Conservation (phyloP, 2,797 vertebrate genomes). For the Phoebastria nigripes region DNA sequence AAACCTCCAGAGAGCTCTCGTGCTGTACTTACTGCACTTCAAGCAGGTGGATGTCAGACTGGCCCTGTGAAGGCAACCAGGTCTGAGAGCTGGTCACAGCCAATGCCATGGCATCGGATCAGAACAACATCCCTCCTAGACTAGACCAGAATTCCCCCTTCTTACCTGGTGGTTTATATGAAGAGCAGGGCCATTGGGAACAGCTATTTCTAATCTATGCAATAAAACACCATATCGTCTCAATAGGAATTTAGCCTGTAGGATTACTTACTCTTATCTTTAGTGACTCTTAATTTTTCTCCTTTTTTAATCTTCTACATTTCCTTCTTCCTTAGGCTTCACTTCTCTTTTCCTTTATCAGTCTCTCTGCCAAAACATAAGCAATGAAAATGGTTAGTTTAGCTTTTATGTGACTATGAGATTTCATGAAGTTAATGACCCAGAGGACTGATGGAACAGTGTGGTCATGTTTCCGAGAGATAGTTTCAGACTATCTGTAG, state of each 20-base stretch:
- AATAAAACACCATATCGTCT: not conserved
- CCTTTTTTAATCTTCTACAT: not conserved
- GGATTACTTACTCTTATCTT: not conserved
- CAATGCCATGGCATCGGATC: fast-evolving
- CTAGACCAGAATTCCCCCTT: not conserved
- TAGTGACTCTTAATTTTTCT: not conserved
- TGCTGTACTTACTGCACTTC: not conserved
- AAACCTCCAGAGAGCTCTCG: not conserved
- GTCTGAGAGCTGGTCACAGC: not conserved
- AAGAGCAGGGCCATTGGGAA: not conserved
- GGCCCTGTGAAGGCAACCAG: not conserved
- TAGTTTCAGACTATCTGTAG: not conserved
- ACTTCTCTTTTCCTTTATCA: not conserved
- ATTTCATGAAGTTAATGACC: not conserved
- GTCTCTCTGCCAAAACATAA: not conserved
- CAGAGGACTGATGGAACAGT: not conserved
- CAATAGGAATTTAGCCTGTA: not conserved
- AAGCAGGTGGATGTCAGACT: not conserved
- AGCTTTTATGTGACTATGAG: not conserved
- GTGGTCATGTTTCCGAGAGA: not conserved
- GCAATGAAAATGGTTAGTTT: not conserved
- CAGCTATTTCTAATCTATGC: not conserved
- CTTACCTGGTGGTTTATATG: not conserved
- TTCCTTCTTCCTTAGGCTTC: not conserved
- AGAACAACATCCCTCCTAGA: not conserved